phyloP scores from a whole-genome alignment of 2,888 invertebrate species.

The Augochlorella aurata region DNA sequence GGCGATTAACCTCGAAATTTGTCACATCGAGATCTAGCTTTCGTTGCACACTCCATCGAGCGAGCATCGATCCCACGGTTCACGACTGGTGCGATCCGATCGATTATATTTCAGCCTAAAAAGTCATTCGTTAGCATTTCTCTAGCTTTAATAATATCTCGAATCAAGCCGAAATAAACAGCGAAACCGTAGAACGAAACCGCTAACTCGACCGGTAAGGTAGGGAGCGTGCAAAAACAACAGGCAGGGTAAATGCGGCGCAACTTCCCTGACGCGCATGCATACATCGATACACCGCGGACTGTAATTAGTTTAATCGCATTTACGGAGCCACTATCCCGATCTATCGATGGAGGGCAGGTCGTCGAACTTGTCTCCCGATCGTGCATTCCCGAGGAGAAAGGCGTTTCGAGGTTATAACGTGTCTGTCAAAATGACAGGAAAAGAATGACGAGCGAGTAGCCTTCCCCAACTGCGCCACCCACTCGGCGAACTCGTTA shows the following conservation, averaged over 20 bases:
- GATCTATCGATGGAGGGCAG: slow-evolving; percentile 33
- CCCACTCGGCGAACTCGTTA: not conserved
- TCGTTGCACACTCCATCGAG: not conserved
- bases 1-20: slow-evolving; percentile 54
- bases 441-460: slow-evolving; percentile 8
- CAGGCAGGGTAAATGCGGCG: slow-evolving; percentile 33
- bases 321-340: slow-evolving; percentile 33
- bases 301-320: slow-evolving; percentile 28
- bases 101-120: not conserved
- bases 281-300: not conserved
- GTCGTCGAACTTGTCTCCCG: slow-evolving; percentile 49
- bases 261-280: slow-evolving; percentile 3
- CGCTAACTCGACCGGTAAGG: slow-evolving; percentile 33
- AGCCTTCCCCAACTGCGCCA: not conserved
- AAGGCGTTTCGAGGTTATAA: slow-evolving; percentile 56
- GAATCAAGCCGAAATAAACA: not conserved
- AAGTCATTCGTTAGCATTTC: no score
- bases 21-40: slow-evolving; percentile 42
- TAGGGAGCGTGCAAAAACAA: slow-evolving; percentile 41
- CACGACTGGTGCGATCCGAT: not conserved
- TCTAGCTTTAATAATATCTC: no score
- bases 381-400: slow-evolving; percentile 36
- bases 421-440: slow-evolving; percentile 50
- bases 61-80: not conserved
- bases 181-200: slow-evolving; percentile 26